Percentiles rank a stretch among this genome's conserved stretches.
Conservation (phyloP, 1,140 invertebrate species). For the Glomeris maerens region DNA sequence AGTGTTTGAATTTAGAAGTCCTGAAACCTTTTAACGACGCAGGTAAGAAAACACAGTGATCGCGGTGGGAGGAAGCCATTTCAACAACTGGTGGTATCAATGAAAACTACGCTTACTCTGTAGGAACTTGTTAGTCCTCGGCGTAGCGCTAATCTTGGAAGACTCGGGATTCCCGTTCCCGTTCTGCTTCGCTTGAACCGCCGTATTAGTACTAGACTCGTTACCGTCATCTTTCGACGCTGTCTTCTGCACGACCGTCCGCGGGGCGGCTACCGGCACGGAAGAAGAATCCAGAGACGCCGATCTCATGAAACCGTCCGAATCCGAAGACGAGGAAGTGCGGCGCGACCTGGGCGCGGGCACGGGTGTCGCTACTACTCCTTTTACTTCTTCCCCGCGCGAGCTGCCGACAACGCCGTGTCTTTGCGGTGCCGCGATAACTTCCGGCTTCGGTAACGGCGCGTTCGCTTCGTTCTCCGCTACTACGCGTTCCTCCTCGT, state of each 20-base stretch:
- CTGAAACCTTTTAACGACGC: slow-evolving; percentile 31
- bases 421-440: neutral
- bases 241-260: neutral
- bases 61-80: neutral
- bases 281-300: neutral
- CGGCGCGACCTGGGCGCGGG: neutral
- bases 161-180: neutral
- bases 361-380: neutral
- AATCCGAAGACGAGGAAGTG: neutral
- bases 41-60: neutral
- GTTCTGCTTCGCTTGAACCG: neutral
- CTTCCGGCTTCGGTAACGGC: neutral
- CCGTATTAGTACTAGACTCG: neutral
- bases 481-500: neutral
- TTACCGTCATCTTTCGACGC: neutral
- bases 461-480: neutral
- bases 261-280: neutral
- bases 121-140: neutral
- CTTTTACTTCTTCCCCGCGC: neutral
- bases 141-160: neutral
- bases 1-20: slow-evolving; percentile 81
- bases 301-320: neutral
- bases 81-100: neutral
- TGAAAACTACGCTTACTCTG: neutral
- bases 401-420: neutral